phyloP scores from a whole-genome alignment of 2,888 invertebrate genomes.

The Agrilus mali region DNA sequence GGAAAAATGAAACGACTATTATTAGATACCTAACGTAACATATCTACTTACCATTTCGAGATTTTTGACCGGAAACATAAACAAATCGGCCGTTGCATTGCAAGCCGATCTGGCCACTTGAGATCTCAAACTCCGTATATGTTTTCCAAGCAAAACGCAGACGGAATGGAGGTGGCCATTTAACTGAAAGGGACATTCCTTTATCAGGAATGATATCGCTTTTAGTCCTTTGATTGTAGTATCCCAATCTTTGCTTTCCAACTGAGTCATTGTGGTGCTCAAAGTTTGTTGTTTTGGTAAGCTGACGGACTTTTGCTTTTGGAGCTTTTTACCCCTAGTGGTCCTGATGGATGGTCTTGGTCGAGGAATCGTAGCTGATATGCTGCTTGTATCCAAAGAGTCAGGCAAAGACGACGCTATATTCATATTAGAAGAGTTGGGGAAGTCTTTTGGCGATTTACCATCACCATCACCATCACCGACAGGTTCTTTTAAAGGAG shows the following conservation, averaged over 20 bases:
- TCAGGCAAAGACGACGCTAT: not conserved
- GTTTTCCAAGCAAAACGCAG: slow-evolving; percentile 57
- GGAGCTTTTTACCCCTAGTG: slow-evolving; percentile 13
- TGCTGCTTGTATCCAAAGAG: not conserved
- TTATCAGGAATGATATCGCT: slow-evolving; percentile 53
- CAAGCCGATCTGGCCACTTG: slow-evolving; percentile 87
- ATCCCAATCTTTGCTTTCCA: slow-evolving; percentile 72
- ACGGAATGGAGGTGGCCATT: slow-evolving; percentile 55
- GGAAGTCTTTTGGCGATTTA: too few relatives aligned
- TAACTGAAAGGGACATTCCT: slow-evolving; percentile 49
- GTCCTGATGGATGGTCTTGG: slow-evolving; percentile 9
- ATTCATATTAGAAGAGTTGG: too few relatives aligned
- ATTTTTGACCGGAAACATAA: slow-evolving; percentile 42
- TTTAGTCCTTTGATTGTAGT: slow-evolving; percentile 60
- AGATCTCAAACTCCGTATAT: slow-evolving; percentile 82
- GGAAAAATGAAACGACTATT: not conserved
- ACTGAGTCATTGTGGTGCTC: slow-evolving; percentile 47
- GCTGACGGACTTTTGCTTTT: slow-evolving; percentile 33
- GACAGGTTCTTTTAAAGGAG: too few relatives aligned
- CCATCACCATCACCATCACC: too few relatives aligned
- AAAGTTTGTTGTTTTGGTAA: slow-evolving; percentile 50
- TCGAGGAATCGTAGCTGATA: not conserved
- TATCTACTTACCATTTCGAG: slow-evolving; percentile 45
- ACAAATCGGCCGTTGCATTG: slow-evolving; percentile 67
- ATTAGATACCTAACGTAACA: not conserved